Conservation (phyloP, 1,140 invertebrate species). For the Orussus abietinus region DNA sequence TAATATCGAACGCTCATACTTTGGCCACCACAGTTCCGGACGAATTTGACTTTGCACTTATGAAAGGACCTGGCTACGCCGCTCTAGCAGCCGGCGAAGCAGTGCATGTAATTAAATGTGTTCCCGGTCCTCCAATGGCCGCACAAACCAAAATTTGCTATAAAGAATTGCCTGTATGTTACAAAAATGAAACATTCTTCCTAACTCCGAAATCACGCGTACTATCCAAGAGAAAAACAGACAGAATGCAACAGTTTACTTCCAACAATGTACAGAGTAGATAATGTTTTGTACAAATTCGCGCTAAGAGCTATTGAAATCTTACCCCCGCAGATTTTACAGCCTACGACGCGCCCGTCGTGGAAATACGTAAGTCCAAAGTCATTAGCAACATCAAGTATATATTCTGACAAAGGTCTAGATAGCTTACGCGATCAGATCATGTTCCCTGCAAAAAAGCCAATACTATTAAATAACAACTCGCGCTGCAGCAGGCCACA, state of each 20-base stretch:
- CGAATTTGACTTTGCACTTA: neutral
- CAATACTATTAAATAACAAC: constrained; percentile 11
- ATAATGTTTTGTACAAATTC: constrained; percentile 4
- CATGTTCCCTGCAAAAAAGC: constrained; percentile 14
- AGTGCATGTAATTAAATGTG: too few relatives aligned
- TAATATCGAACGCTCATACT: neutral
- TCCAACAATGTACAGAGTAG: constrained; percentile 6
- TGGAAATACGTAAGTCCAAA: constrained; percentile 14
- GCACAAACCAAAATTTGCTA: too few relatives aligned
- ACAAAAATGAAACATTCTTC: too few relatives aligned
- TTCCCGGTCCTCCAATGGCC: too few relatives aligned
- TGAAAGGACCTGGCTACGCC: neutral
- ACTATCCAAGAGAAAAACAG: too few relatives aligned
- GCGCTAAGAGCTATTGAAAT: neutral
- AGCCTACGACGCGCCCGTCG: neutral
- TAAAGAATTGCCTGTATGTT: too few relatives aligned
- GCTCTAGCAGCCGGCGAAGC: too few relatives aligned
- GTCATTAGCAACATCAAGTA: constrained; percentile 10
- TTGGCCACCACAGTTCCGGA: neutral
- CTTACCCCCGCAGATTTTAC: neutral
- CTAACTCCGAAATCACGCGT: too few relatives aligned
- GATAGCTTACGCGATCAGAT: constrained; percentile 14
- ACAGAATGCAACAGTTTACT: constrained; percentile 17
- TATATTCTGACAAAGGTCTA: constrained; percentile 10
- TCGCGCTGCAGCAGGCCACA: constrained; percentile 4